Conservation (phyloP, 2,797 vertebrate species). For the Zenarchopterus dispar region DNA sequence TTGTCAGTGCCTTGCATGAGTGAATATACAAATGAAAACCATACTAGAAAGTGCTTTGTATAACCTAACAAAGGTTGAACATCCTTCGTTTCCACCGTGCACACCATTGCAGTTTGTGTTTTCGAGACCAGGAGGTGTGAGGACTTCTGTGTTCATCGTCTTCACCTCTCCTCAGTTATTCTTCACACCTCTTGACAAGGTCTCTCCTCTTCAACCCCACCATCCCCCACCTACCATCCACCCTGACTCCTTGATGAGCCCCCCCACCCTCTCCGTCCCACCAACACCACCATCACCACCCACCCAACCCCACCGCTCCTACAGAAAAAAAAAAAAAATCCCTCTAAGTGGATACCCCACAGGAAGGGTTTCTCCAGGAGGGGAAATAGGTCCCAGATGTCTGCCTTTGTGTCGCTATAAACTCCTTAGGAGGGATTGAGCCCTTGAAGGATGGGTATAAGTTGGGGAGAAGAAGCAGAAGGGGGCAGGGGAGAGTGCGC, state of each 20-base stretch:
- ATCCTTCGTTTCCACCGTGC: too few species aligned
- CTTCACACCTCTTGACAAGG: constrained; percentile 42
- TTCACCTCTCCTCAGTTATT: constrained; percentile 9
- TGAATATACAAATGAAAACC: too few species aligned
- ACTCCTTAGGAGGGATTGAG: constrained; percentile 76
- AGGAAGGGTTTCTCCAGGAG: constrained; percentile 82
- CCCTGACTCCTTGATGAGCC: constrained; percentile 37
- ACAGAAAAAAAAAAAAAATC: constrained; percentile 41
- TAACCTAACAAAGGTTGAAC: too few species aligned
- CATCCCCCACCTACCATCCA: constrained; percentile 33
- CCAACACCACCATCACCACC: constrained; percentile 1
- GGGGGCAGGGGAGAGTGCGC: constrained; percentile 22
- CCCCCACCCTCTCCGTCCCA: constrained; percentile 50
- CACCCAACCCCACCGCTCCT: constrained; percentile 32
- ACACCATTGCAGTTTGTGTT: too few species aligned
- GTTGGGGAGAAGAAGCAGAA: not conserved
- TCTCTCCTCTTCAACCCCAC: constrained; percentile 8
- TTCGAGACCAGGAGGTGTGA: too few species aligned
- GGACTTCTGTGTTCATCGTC: constrained; percentile 1
- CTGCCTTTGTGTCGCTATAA: constrained; percentile 75
- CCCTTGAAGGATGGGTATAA: constrained; percentile 48
- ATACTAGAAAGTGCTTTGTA: too few species aligned
- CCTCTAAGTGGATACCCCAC: constrained; percentile 83
- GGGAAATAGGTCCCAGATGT: constrained; percentile 86
- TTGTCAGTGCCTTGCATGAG: too few species aligned